These are phyloP conservation scores for Myxocyprinus asiaticus DNA, from an alignment of 2,113 vertebrate species.

Conservation along the genomic window DNA sequence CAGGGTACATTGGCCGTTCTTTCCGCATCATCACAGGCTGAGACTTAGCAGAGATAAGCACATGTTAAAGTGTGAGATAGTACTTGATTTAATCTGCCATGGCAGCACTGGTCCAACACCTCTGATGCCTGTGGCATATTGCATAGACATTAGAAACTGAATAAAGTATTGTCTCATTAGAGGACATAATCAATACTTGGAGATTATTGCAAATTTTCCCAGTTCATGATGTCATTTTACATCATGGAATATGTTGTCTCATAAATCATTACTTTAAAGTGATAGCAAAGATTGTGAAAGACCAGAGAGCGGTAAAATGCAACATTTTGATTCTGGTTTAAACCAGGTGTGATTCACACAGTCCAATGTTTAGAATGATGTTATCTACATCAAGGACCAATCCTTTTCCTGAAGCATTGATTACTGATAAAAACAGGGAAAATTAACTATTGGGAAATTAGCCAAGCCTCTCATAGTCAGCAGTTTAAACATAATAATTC, in stretches of 20 bases:
- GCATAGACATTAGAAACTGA: conserved; percentile 39
- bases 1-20: conserved; percentile 58
- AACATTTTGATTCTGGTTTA: neutral
- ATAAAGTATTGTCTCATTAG: conserved; percentile 30
- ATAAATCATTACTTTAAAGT: neutral
- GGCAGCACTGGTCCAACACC: conserved; percentile 55
- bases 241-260: neutral
- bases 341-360: neutral
- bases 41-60: conserved; percentile 58
- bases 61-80: conserved; percentile 54
- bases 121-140: conserved; percentile 53
- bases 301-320: neutral
- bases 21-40: conserved; percentile 57
- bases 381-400: conserved; percentile 7
- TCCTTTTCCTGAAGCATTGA: neutral
- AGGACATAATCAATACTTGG: conserved; percentile 5
- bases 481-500: conserved; percentile 21
- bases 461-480: conserved; percentile 4
- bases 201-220: too few relatives aligned
- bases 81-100: conserved; percentile 57
- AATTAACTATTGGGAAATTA: conserved; percentile 24
- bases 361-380: conserved; percentile 1
- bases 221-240: too few relatives aligned
- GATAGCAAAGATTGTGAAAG: neutral
- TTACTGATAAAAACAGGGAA: conserved; percentile 12